Evolutionary conservation across 2,888 invertebrate species (phyloP).

Genomic region (Zygothrica quintamaculata): DNA sequence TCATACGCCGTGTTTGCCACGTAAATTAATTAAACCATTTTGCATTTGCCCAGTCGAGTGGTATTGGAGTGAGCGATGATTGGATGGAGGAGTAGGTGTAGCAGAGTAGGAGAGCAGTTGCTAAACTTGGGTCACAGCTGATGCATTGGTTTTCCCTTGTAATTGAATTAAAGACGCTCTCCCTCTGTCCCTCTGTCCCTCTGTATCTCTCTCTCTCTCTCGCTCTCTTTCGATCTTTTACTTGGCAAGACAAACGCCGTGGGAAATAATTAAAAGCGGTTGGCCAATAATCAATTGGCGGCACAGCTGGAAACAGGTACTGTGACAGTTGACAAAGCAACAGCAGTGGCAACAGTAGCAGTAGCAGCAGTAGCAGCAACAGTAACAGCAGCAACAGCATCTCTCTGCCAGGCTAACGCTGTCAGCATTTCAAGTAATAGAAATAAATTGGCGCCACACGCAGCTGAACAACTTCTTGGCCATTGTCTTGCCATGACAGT

Average conservation of each 20-base stretch:
- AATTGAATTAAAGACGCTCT: conserved; percentile 63
- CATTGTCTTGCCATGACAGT: conserved; percentile 48
- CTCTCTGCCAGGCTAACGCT: conserved; percentile 1
- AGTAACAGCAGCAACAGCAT: conserved; percentile 16
- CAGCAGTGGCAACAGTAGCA: conserved; percentile 27
- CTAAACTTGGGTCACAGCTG: conserved; percentile 23
- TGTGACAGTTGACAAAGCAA: conserved; percentile 25
- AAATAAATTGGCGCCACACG: conserved; percentile 72
- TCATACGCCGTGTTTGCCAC: conserved; percentile 39
- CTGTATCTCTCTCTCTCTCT: not conserved
- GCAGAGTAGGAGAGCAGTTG: not conserved
- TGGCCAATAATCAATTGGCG: conserved; percentile 73
- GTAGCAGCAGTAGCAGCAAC: conserved; percentile 8
- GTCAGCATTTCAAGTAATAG: conserved; percentile 54
- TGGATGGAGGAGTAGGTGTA: not conserved
- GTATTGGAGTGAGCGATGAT: not conserved
- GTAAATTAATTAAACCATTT: conserved; percentile 58
- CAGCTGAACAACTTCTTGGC: conserved; percentile 48
- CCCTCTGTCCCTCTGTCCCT: no score
- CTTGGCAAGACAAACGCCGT: conserved; percentile 18
- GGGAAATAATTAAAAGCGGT: conserved; percentile 70
- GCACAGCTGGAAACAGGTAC: conserved; percentile 70
- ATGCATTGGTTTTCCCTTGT: conserved; percentile 47
- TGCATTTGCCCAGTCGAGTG: conserved; percentile 31
- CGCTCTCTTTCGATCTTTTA: conserved; percentile 8